Evolutionary conservation across 2,113 vertebrate species (phyloP).

Genomic region (Silurus glanis): DNA sequence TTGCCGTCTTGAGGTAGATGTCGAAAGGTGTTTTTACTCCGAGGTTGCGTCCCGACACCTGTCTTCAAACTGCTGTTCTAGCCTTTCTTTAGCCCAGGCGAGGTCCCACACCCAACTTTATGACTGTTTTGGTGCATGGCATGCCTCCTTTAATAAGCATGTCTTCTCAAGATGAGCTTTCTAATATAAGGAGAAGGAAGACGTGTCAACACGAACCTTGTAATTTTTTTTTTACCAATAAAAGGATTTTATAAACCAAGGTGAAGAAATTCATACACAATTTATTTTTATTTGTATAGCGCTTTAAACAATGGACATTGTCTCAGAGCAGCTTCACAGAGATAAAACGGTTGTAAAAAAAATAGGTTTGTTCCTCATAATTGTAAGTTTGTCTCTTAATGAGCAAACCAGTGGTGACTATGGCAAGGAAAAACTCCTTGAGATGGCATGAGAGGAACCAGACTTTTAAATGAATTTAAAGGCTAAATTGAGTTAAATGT

Average conservation of each 20-base stretch:
- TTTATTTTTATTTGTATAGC: no score
- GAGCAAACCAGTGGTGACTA: no score
- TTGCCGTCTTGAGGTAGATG: slow-evolving; percentile 36
- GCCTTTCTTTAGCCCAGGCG: slow-evolving; percentile 53
- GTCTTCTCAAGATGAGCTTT: slow-evolving; percentile 57
- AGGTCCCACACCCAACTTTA: slow-evolving; percentile 61
- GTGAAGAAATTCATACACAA: slow-evolving; percentile 38
- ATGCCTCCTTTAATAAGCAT: slow-evolving; percentile 66
- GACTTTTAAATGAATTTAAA: background rate
- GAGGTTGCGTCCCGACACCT: slow-evolving; percentile 55
- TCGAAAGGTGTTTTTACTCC: slow-evolving; percentile 56
- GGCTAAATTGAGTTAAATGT: background rate
- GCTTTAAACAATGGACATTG: no score
- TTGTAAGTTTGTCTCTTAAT: no score
- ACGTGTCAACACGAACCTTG: slow-evolving; percentile 57
- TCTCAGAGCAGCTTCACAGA: no score
- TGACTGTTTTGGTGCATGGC: slow-evolving; percentile 68
- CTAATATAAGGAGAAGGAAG: slow-evolving; percentile 58
- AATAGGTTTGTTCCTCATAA: no score
- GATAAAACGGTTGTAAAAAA: no score
- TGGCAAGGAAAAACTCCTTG: no score
- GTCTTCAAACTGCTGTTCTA: slow-evolving; percentile 53
- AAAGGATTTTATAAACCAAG: slow-evolving; percentile 67
- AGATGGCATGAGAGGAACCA: no score
- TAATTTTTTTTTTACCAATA: slow-evolving; percentile 69